Conservation (phyloP, 2,797 vertebrate genomes). For the Artibeus lituratus region DNA sequence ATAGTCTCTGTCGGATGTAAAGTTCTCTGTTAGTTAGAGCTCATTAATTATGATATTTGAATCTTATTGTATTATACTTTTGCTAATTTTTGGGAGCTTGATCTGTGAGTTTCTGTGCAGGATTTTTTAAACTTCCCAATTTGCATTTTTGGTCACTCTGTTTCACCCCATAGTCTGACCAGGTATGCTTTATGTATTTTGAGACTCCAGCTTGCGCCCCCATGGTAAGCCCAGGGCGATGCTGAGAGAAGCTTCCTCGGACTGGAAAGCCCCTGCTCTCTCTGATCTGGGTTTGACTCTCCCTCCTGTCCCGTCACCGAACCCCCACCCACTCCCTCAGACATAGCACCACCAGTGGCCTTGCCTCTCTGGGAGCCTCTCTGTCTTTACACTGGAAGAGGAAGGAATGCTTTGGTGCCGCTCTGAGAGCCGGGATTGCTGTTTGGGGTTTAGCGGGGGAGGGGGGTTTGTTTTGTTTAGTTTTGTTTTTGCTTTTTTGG, state of each 20-base stretch:
- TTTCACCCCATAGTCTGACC: background rate
- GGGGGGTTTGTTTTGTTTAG: too few species aligned
- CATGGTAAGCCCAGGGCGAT: background rate
- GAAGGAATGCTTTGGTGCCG: background rate
- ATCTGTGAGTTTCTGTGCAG: background rate
- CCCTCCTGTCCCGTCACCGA: background rate
- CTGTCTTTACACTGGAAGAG: background rate
- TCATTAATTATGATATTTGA: conserved; percentile 13
- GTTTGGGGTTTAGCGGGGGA: too few species aligned
- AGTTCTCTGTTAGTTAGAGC: background rate
- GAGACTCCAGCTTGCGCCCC: background rate
- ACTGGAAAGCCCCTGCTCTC: background rate
- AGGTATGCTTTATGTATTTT: background rate
- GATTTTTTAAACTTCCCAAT: background rate
- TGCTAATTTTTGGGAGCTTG: background rate
- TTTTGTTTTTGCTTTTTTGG: too few species aligned
- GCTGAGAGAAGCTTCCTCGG: background rate
- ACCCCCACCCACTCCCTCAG: background rate
- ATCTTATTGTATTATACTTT: background rate
- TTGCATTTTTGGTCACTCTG: background rate
- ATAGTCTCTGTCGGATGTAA: background rate
- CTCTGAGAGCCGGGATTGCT: background rate
- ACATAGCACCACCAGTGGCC: background rate
- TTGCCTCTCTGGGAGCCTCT: background rate
- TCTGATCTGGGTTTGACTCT: background rate